Base-by-base conservation (phyloP, 2,888 invertebrate species). In the Perdita meconis region DNA sequence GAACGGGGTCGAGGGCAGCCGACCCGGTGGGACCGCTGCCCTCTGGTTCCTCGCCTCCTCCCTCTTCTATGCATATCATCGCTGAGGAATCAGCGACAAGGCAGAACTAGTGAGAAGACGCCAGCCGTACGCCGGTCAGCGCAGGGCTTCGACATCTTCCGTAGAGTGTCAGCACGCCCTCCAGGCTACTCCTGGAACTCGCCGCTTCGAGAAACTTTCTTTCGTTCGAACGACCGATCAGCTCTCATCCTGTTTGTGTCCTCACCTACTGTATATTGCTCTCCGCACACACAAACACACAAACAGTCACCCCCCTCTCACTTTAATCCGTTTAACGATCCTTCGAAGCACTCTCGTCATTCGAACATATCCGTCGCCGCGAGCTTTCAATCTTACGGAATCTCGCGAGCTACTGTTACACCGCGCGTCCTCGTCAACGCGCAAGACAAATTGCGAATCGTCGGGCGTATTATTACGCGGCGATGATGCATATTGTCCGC, bases 1-100 rank as follows among this genome's bases (percentile, higher is more conserved):
- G 42, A 87, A 86, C 67, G 86, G 87, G 50, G 83, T 82, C 55
- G 85, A 69, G 30, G 71, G 78, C 53, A 69, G 60, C 60, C 80
- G 78, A 59, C 82, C 86, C 59, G 81, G 80, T 59, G 84, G 80
- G 51, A 80, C 84, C 73, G 86, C 82, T 16, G 70, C 81, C 26
- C 83, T 90, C 77, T 86, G 88, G 82, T 84, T 90, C 64, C 76
- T 82, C 61, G 87, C 87, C 82, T 86, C 88, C 83, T 86, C 88
- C 75, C 82, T 89, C 80, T 84, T 90, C 83, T 87, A 90, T 90
- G 90, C 90, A 90, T 90, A 90, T 90, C 90, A 90, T 80, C 87
- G 89, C 86, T 89, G 87, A 89, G 83, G 77, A 81, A 77, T 59
- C 79, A 75, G 55, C 74, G 59, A 57, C 72, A 34, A 38, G 61